Evolutionary conservation across 2,888 invertebrate species (phyloP).

Genomic region (Nephrotoma flavescens): DNA sequence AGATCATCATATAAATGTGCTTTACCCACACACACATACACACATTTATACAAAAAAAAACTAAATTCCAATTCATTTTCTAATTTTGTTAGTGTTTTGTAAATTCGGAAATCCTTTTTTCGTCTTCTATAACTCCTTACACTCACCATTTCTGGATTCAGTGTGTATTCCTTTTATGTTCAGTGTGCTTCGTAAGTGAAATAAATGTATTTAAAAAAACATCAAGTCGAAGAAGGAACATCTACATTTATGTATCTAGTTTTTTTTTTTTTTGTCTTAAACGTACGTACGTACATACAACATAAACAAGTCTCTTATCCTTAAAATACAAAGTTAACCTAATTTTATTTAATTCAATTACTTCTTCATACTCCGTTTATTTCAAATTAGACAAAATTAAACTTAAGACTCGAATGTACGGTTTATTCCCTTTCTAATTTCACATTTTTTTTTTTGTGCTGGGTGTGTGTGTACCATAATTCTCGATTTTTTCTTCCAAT

Average conservation of each 20-base stretch:
- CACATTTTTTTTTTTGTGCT: not conserved
- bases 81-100: not conserved
- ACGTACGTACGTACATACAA: not conserved
- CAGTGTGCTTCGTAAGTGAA: not conserved
- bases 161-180: not conserved
- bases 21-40: no score
- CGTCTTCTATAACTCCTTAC: not conserved
- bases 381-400: conserved; percentile 6
- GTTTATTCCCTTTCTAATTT: conserved; percentile 1
- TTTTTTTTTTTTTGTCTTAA: not conserved
- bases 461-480: not conserved
- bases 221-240: not conserved
- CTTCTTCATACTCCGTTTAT: conserved; percentile 5
- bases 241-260: not conserved
- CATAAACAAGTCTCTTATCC: not conserved
- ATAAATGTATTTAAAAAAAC: not conserved
- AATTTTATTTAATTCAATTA: conserved; percentile 6
- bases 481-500: not conserved
- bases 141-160: not conserved
- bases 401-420: not conserved
- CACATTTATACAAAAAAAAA: not conserved
- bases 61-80: not conserved
- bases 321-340: conserved; percentile 4
- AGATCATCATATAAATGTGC: not conserved
- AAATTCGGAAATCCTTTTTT: not conserved